phyloP scores from a whole-genome alignment of 2,797 vertebrate genomes.

The Phylloscopus collybita region DNA sequence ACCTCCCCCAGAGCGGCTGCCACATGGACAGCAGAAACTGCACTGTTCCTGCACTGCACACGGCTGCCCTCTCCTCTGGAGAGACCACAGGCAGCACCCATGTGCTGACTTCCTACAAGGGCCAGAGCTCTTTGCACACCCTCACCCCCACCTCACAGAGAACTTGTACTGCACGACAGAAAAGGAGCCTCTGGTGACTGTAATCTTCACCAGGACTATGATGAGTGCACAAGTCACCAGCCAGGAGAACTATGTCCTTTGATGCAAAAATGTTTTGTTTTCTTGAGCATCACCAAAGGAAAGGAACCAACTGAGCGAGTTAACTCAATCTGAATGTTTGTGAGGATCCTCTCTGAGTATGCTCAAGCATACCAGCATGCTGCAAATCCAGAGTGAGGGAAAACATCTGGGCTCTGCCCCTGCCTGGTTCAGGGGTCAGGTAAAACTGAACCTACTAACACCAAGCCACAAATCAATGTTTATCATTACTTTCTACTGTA shows the following conservation, averaged over 20 bases:
- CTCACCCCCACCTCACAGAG: not conserved
- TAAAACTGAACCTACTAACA: not conserved
- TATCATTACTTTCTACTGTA: not conserved
- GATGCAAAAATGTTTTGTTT: not conserved
- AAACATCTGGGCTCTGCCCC: not conserved
- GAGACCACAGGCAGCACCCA: not conserved
- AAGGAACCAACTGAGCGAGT: not conserved
- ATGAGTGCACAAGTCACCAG: rapidly evolving
- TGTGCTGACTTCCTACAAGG: not conserved
- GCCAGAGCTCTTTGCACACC: not conserved
- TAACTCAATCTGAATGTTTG: not conserved
- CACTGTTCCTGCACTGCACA: rapidly evolving
- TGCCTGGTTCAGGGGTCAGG: not conserved
- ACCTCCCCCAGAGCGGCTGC: not conserved
- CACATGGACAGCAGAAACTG: not conserved
- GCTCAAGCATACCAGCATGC: not conserved
- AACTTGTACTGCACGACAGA: not conserved
- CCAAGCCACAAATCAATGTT: not conserved
- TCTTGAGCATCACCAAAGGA: not conserved
- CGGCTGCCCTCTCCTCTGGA: not conserved
- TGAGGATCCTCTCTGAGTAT: not conserved
- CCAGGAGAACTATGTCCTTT: not conserved
- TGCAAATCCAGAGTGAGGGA: not conserved
- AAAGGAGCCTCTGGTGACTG: not conserved
- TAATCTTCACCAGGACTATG: not conserved